Conservation (phyloP, 2,113 vertebrate genomes). For the Oophaga pumilio region DNA sequence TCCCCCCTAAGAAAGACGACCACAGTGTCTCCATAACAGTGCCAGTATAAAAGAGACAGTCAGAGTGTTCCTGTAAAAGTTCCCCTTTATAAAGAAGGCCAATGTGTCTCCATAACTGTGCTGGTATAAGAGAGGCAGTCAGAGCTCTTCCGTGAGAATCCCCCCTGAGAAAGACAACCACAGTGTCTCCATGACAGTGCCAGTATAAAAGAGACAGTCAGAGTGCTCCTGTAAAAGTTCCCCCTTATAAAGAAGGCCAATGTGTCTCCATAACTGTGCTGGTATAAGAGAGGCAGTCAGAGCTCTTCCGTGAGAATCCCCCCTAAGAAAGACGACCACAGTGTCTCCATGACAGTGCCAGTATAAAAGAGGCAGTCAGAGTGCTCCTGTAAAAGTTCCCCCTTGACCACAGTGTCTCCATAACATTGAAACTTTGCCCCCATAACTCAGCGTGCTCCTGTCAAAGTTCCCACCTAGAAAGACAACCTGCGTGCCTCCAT, state of each 20-base stretch:
- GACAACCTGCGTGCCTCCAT: neutral
- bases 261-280: neutral
- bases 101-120: neutral
- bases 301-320: too few species aligned
- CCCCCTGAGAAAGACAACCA: neutral
- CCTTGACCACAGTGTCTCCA: too few species aligned
- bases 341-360: neutral
- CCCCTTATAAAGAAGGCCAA: neutral
- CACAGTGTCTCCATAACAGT: neutral
- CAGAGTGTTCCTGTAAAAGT: neutral
- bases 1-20: neutral
- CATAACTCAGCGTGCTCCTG: too few species aligned
- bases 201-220: neutral
- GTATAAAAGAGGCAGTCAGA: too few species aligned
- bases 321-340: neutral
- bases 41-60: neutral
- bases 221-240: too few species aligned
- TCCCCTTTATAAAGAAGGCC: neutral
- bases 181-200: neutral
- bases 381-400: too few species aligned
- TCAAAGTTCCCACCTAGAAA: too few species aligned
- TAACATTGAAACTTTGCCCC: too few species aligned
- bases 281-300: too few species aligned
- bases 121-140: neutral
- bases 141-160: neutral